Evolutionary conservation across 92 coral and sea anemone genomes (phyloP).

Genomic region (Meandrina meandrites): DNA sequence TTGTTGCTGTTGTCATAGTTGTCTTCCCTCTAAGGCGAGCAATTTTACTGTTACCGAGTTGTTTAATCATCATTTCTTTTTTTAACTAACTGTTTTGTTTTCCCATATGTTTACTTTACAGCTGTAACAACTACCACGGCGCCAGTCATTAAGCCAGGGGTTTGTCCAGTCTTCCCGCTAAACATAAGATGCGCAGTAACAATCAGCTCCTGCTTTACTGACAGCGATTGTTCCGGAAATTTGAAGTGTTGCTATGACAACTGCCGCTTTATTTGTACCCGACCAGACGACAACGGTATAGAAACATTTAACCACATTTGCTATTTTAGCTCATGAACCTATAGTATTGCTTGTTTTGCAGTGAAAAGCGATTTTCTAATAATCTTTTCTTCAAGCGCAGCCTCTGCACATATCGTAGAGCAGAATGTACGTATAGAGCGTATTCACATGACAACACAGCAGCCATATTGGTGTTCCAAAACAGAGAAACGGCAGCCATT

Average conservation of each 20-base stretch:
- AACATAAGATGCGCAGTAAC: constrained; percentile 33
- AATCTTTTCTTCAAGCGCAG: too few species aligned
- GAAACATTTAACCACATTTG: not conserved
- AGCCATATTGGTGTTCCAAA: too few species aligned
- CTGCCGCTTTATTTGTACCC: constrained; percentile 36
- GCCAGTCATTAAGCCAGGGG: not conserved
- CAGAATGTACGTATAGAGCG: too few species aligned
- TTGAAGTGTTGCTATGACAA: constrained; percentile 59
- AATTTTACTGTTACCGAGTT: too few species aligned
- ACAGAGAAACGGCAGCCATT: too few species aligned
- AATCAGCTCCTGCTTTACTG: constrained; percentile 35
- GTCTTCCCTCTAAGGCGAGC: too few species aligned
- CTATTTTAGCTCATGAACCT: not conserved
- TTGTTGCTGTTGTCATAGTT: not conserved
- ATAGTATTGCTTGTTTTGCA: not conserved
- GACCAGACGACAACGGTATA: not conserved
- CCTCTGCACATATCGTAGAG: too few species aligned
- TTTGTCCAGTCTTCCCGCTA: constrained; percentile 41
- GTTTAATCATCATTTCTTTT: not conserved
- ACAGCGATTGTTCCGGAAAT: constrained; percentile 41
- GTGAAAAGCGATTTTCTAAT: not conserved
- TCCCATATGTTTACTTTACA: not conserved
- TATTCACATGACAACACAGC: too few species aligned
- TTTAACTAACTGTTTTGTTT: not conserved
- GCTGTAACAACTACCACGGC: not conserved